Conservation (phyloP, 2,888 invertebrate species). For the Acheta domesticus region DNA sequence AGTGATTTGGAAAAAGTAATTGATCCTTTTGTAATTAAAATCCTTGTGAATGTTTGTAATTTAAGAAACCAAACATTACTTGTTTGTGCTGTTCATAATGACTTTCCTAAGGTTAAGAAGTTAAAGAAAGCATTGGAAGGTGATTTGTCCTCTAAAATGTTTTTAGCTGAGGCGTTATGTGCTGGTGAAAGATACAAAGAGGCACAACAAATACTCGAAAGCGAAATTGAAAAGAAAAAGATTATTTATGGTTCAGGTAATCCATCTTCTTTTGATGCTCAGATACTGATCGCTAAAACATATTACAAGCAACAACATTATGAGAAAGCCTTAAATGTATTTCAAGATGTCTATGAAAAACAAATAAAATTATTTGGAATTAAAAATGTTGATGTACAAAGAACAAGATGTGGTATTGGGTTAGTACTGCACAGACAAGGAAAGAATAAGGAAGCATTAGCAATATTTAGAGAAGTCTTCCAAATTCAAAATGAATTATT, state of each 20-base stretch:
- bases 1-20: slow-evolving; percentile 33
- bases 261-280: slow-evolving; percentile 34
- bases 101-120: slow-evolving; percentile 19
- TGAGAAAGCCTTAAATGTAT: background rate
- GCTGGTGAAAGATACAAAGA: background rate
- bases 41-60: slow-evolving; percentile 35
- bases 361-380: background rate
- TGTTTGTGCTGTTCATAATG: slow-evolving; percentile 19
- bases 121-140: slow-evolving; percentile 12
- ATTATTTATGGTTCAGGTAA: slow-evolving; percentile 33
- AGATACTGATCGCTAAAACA: slow-evolving; percentile 24
- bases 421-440: slow-evolving; percentile 35
- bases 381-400: slow-evolving; percentile 11
- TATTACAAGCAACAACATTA: slow-evolving; percentile 3
- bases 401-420: slow-evolving; percentile 2
- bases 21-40: slow-evolving; percentile 32
- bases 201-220: background rate
- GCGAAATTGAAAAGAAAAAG: slow-evolving; percentile 23
- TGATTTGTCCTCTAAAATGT: slow-evolving; percentile 28
- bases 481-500: slow-evolving; percentile 35
- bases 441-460: slow-evolving; percentile 36
- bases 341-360: slow-evolving; percentile 18
- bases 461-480: slow-evolving; percentile 34
- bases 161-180: slow-evolving; percentile 27
- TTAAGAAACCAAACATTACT: slow-evolving; percentile 29